Evolutionary conservation across 2,888 invertebrate species (phyloP).

Genomic region (Auanema freiburgensis): DNA sequence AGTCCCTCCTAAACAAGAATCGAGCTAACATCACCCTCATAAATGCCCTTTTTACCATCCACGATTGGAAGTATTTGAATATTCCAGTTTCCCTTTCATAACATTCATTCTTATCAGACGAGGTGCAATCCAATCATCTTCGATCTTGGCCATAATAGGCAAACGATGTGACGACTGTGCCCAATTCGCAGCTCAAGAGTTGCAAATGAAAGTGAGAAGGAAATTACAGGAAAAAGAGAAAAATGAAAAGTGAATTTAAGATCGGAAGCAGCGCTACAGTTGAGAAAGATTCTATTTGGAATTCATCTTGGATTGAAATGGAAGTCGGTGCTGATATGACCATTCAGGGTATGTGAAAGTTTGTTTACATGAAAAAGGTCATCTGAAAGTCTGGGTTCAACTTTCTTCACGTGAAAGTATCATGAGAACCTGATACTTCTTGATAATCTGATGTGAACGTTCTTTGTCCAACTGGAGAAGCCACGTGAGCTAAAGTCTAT

Average conservation of each 20-base stretch:
- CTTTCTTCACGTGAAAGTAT: not conserved
- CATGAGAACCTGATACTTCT: not conserved
- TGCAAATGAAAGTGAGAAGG: slow-evolving; percentile 32
- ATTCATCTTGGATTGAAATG: slow-evolving; percentile 38
- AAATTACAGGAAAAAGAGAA: not conserved
- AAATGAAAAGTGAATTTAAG: not conserved
- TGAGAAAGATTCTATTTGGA: slow-evolving; percentile 47
- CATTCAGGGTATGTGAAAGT: slow-evolving; percentile 13
- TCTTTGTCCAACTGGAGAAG: not conserved
- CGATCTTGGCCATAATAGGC: slow-evolving; percentile 24
- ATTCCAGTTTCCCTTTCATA: slow-evolving; percentile 3
- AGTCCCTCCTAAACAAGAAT: slow-evolving; percentile 34
- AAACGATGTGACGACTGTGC: slow-evolving; percentile 45
- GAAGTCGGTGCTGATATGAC: slow-evolving; percentile 31
- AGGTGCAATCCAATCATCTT: slow-evolving; percentile 17
- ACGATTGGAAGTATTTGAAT: slow-evolving; percentile 42
- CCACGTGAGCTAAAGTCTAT: no score
- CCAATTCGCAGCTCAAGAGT: slow-evolving; percentile 35
- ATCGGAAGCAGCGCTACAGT: slow-evolving; percentile 23
- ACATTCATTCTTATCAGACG: slow-evolving; percentile 8
- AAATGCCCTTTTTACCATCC: slow-evolving; percentile 42
- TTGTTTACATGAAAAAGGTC: not conserved
- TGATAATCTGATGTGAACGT: not conserved
- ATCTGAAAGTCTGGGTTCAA: not conserved
- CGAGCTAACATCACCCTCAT: slow-evolving; percentile 41